Percentiles rank a stretch among this genome's conserved stretches.
Conservation (phyloP, 2,113 vertebrate species). For the Loxodonta africana region DNA sequence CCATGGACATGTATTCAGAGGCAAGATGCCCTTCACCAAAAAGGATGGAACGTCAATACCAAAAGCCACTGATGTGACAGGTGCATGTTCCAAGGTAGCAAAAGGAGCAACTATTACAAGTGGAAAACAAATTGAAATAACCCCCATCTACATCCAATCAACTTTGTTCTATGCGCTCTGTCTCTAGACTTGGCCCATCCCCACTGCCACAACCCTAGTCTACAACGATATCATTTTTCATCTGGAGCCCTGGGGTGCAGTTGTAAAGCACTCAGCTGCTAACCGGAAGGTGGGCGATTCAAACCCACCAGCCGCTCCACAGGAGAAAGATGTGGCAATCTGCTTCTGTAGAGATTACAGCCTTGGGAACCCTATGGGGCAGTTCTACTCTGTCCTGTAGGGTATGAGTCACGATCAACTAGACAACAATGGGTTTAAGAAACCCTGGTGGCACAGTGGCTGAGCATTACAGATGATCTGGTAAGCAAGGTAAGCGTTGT, state of each 20-base stretch:
- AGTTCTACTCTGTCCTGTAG: neutral
- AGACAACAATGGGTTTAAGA: neutral
- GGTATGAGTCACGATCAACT: neutral
- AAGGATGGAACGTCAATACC: neutral
- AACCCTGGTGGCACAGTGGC: neutral
- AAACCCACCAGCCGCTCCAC: neutral
- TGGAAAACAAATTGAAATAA: neutral
- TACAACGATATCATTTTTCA: neutral
- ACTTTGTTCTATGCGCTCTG: neutral
- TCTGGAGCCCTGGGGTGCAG: neutral
- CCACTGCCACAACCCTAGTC: neutral
- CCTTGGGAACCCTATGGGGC: neutral
- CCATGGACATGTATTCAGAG: neutral
- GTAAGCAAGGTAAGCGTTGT: too few relatives aligned
- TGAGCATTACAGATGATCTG: neutral
- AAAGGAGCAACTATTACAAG: neutral
- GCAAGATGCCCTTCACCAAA: neutral
- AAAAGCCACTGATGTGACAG: neutral
- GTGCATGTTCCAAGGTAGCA: neutral
- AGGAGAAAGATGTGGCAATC: neutral
- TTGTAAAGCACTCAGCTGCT: neutral
- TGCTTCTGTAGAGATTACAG: neutral
- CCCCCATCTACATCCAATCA: too few relatives aligned
- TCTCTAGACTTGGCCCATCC: neutral
- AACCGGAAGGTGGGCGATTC: neutral